Evolutionary conservation across 2,113 vertebrate species (phyloP).

Genomic region (Balaeniceps rex): DNA sequence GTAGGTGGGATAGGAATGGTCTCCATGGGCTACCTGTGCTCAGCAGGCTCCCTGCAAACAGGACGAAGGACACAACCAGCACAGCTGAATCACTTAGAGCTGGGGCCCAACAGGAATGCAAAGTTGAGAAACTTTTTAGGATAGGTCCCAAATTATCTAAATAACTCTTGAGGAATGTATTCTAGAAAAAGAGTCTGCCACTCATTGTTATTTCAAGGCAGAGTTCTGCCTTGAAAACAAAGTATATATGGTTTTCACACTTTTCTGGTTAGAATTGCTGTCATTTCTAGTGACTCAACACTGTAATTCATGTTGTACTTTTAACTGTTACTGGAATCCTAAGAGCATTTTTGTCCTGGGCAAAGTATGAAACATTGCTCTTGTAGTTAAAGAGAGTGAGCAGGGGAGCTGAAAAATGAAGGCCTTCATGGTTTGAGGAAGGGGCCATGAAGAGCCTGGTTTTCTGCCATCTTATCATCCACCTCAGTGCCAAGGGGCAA

Average conservation of each 20-base stretch:
- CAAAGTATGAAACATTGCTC: constrained; percentile 1
- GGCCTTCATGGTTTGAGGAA: not conserved
- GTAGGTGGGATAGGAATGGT: not conserved
- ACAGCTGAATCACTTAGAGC: not conserved
- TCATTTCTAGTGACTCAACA: constrained; percentile 40
- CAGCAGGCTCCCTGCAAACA: not conserved
- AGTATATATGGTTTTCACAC: constrained; percentile 23
- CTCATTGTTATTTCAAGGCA: not conserved
- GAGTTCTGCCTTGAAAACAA: constrained; percentile 21
- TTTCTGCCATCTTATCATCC: not conserved
- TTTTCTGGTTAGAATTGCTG: constrained; percentile 23
- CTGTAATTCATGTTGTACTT: constrained; percentile 22
- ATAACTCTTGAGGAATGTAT: not conserved
- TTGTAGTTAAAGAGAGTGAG: not conserved
- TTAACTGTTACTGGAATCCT: constrained; percentile 39
- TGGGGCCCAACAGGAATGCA: not conserved
- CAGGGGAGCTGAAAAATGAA: not conserved
- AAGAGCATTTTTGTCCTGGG: not conserved
- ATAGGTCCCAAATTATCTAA: not conserved
- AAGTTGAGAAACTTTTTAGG: not conserved
- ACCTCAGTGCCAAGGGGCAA: not conserved
- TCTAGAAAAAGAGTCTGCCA: not conserved
- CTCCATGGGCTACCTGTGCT: not conserved
- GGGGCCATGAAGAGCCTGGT: not conserved
- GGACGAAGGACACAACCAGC: not conserved